Conservation (phyloP, 2,888 invertebrate genomes). For the Pinctada fucata region DNA sequence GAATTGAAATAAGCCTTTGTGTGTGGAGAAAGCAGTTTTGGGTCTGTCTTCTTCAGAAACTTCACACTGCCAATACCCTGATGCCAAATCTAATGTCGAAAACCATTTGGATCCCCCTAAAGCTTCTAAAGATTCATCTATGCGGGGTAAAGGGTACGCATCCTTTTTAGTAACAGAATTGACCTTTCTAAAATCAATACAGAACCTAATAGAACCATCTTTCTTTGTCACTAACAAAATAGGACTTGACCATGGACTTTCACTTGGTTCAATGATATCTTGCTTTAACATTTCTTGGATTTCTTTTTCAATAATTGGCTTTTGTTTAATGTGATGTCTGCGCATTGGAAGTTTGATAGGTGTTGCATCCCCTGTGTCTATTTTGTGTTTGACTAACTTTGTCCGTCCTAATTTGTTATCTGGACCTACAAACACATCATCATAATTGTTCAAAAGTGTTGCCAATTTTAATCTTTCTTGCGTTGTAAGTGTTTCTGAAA, state of each 20-base stretch:
- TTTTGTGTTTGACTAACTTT: background rate
- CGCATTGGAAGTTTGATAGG: background rate
- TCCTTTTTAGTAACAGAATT: slow-evolving; percentile 2
- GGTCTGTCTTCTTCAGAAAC: background rate
- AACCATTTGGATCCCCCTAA: background rate
- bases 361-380: background rate
- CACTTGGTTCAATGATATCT: slow-evolving; percentile 7
- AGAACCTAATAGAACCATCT: slow-evolving; percentile 12
- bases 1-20: slow-evolving; percentile 12
- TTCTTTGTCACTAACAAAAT: slow-evolving; percentile 21
- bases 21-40: slow-evolving; percentile 12
- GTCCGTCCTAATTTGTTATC: background rate
- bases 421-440: background rate
- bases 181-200: slow-evolving; percentile 1
- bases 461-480: background rate
- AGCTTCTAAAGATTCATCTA: slow-evolving; percentile 1
- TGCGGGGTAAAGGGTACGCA: slow-evolving; percentile 2
- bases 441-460: background rate
- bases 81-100: background rate
- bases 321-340: background rate
- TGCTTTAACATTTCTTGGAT: slow-evolving; percentile 20
- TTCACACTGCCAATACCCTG: background rate
- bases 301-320: slow-evolving; percentile 1
- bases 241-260: slow-evolving; percentile 19
- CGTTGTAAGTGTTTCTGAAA: background rate